phyloP scores from a whole-genome alignment of 2,888 invertebrate species.

The Tuta absoluta region DNA sequence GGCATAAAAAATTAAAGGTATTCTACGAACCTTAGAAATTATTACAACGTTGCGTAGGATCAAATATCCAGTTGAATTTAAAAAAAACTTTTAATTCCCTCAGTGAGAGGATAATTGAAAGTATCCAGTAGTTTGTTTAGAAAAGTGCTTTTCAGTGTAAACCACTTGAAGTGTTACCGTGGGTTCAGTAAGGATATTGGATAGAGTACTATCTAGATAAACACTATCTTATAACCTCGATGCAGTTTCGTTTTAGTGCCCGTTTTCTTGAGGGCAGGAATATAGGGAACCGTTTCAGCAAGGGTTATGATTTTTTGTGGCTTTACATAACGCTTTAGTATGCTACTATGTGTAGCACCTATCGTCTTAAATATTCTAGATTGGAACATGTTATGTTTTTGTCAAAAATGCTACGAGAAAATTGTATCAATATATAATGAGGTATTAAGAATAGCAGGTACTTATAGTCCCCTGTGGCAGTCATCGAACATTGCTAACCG shows the following conservation, averaged over 20 bases:
- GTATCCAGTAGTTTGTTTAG: not conserved
- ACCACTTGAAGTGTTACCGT: slow-evolving; percentile 21
- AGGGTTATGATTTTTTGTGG: slow-evolving; percentile 15
- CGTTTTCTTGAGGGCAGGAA: slow-evolving; percentile 13
- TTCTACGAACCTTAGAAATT: too few relatives aligned
- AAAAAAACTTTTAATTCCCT: slow-evolving; percentile 1
- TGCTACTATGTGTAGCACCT: not conserved
- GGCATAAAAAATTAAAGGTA: too few relatives aligned
- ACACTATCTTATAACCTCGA: slow-evolving; percentile 18
- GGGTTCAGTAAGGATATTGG: slow-evolving; percentile 22
- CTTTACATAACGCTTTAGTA: slow-evolving; percentile 2
- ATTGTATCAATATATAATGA: too few relatives aligned
- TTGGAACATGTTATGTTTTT: too few relatives aligned
- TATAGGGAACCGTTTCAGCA: slow-evolving; percentile 9
- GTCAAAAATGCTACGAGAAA: too few relatives aligned
- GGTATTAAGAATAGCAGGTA: not conserved
- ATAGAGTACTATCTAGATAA: slow-evolving; percentile 21
- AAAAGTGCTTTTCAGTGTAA: slow-evolving; percentile 19
- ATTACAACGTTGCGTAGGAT: too few relatives aligned
- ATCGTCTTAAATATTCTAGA: not conserved
- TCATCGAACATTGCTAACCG: not conserved
- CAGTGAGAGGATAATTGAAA: not conserved
- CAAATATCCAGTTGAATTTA: not conserved
- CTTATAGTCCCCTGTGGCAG: not conserved
- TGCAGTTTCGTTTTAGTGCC: slow-evolving; percentile 15